Evolutionary conservation across 1,140 invertebrate genomes (phyloP).

Genomic region (Lucilia sericata): DNA sequence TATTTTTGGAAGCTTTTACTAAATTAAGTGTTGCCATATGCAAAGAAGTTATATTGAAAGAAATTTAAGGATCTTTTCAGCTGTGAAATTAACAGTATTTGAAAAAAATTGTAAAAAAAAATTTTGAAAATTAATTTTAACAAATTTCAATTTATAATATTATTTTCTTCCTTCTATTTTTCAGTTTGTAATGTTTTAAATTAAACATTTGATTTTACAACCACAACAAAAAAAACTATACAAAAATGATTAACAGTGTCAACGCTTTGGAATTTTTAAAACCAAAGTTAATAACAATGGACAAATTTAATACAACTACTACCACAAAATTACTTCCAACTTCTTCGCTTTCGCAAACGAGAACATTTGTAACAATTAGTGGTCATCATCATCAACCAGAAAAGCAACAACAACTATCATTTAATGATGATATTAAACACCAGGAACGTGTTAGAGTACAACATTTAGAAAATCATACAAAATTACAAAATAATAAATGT

Average conservation of each 20-base stretch:
- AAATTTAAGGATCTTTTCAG: no score
- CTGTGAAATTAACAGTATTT: no score
- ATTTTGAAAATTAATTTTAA: no score
- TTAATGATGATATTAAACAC: background rate
- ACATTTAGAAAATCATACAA: conserved; percentile 43
- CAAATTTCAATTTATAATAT: no score
- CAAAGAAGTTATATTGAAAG: no score
- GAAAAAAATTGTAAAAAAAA: no score
- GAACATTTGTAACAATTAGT: conserved; percentile 22
- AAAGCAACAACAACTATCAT: background rate
- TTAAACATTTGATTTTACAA: background rate
- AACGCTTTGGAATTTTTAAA: conserved; percentile 39
- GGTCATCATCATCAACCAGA: background rate
- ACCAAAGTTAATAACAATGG: conserved; percentile 33
- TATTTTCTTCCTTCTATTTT: background rate
- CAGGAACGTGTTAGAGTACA: conserved; percentile 38
- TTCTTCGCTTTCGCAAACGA: background rate
- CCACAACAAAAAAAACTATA: no score
- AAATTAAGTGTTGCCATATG: background rate
- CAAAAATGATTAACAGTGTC: conserved; percentile 35
- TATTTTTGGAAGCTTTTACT: conserved; percentile 20
- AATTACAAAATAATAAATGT: conserved; percentile 47
- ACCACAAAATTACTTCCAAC: conserved; percentile 22
- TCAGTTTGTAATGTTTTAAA: conserved; percentile 44
- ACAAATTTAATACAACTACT: background rate